These are phyloP conservation scores for Cheilinus undulatus DNA, from an alignment of 2,113 vertebrate genomes.

Conservation along the genomic window DNA sequence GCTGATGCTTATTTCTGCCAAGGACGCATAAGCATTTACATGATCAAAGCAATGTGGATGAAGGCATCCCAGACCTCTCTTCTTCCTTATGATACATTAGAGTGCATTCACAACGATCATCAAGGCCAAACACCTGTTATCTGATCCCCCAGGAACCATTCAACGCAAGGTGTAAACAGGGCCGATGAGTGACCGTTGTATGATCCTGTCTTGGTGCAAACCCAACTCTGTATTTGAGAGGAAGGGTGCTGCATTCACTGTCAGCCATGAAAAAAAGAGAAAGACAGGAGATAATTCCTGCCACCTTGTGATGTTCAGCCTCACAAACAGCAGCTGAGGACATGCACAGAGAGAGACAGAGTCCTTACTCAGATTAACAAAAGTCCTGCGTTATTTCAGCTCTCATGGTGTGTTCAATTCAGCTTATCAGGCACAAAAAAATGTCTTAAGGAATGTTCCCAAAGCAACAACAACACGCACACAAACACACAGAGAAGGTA, in stretches of 20 bases:
- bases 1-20: no score
- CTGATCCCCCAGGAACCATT: no score
- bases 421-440: constrained; percentile 3
- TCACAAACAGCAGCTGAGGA: constrained; percentile 21
- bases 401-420: constrained; percentile 1
- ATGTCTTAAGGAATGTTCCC: constrained; percentile 7
- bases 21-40: no score
- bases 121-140: no score
- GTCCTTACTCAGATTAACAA: constrained; percentile 17
- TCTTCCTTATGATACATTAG: no score
- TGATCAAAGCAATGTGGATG: no score
- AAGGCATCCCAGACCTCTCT: no score
- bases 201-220: background rate
- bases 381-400: constrained; percentile 17
- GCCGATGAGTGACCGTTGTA: background rate
- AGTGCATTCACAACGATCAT: no score
- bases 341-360: background rate
- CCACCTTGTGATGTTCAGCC: constrained; percentile 10
- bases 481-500: background rate
- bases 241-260: constrained; percentile 14
- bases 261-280: constrained; percentile 14
- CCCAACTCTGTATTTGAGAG: constrained; percentile 5
- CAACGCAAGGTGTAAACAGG: no score
- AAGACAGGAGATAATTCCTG: constrained; percentile 11
- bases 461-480: constrained; percentile 6